Base-by-base conservation (phyloP, 1,140 invertebrate genomes). In the Cheumatopsyche charites region DNA sequence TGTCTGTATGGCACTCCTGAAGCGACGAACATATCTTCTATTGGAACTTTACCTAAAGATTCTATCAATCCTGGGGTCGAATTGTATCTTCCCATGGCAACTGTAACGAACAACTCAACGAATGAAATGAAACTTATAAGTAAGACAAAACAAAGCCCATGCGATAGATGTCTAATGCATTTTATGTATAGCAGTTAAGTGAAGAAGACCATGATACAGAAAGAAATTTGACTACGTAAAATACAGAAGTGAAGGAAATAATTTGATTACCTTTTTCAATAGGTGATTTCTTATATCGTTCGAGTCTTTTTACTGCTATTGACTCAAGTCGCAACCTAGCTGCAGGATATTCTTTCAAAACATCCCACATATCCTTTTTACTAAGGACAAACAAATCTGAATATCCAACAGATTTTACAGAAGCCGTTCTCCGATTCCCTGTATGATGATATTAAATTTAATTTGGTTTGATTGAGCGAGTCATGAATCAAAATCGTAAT, bases 361-460 rank as follows among this genome's bases (percentile, higher is more conserved):
- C 97, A 82, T 99, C 97, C 97, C 97, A 99, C 91, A 99, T 95
- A 85, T 98, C 97, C 85, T 97, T 96, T 88, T 99, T 99, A 80
- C 94, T 96, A 62, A 99, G 90, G 77, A 98, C 96, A 86, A 99
- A 99, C 70, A 99, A 88, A 85, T 99, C 97, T 78, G 96, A 98
- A 86, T 99, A 99, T 73, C 97, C 97, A 55, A 99, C 97, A 41
- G 96, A 98, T 75, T 95, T 88, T 71, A 99, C 97, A 75, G 94
- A 96, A 70, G 96, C 96, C 82, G 96, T 98, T 82, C 96, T 88
- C 81, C 96, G 88, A 87, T 99, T 99, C 80, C 97, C 94, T 95
- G 87, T 15, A 19, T 15, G 19, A 52, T 19, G 19, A 19, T 52
- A 52, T 52, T 52, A 17, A 52, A 17, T 52, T 17, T 17, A 19